Percentiles rank a stretch among this genome's conserved stretches.
These are phyloP conservation scores for Hippoglossus stenolepis DNA, from an alignment of 2,113 vertebrate species.

Conservation along the genomic window DNA sequence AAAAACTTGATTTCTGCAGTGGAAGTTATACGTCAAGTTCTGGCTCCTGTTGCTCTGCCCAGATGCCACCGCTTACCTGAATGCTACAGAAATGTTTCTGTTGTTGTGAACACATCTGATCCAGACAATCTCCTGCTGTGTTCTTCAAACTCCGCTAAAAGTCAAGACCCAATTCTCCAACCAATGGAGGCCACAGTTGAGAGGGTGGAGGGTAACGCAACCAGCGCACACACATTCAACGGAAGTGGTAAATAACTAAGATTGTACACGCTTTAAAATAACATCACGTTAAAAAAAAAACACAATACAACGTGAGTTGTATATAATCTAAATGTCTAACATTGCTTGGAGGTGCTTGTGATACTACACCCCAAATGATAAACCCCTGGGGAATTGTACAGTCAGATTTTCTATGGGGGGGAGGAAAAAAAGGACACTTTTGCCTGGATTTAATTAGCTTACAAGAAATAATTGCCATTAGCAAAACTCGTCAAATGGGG, in stretches of 20 bases:
- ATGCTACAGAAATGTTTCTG: no score
- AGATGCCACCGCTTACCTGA: no score
- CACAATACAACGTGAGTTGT: constrained; percentile 3
- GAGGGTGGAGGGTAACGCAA: not conserved
- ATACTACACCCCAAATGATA: constrained; percentile 64
- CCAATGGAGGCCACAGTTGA: not conserved
- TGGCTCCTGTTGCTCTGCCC: no score
- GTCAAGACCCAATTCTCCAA: not conserved
- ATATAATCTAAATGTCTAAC: constrained; percentile 61
- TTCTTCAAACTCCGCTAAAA: no score
- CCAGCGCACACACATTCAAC: not conserved
- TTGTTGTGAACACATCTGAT: no score
- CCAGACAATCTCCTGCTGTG: no score
- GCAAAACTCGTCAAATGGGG: constrained; percentile 75
- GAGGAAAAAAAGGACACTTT: constrained; percentile 56
- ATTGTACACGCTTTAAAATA: constrained; percentile 43
- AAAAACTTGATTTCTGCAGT: no score
- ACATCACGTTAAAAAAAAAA: constrained; percentile 11
- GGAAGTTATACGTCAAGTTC: no score
- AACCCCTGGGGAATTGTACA: constrained; percentile 62
- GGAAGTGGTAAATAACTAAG: constrained; percentile 22
- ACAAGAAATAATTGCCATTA: constrained; percentile 86
- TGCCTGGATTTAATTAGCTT: constrained; percentile 84
- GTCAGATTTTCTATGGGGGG: constrained; percentile 45
- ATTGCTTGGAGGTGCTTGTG: constrained; percentile 73